Base-by-base conservation (phyloP, 2,113 vertebrate genomes). In the Mesoclemmys tuberculata region DNA sequence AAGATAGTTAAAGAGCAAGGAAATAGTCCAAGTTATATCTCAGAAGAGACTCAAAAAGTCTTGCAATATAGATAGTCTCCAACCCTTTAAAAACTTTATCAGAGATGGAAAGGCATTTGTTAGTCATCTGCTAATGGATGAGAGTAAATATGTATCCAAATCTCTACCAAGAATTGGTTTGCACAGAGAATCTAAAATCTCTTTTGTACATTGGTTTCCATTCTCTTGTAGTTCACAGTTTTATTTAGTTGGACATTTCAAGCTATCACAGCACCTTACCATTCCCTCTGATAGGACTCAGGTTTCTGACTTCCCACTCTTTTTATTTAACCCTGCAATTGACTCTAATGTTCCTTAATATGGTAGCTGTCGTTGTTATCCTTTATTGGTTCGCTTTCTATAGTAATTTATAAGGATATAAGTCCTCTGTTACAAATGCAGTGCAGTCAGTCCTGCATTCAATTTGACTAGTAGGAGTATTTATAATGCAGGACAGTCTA, bases 261-360 rank as follows among this genome's bases (percentile, higher is more conserved):
- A 93, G 89, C 94, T 95, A 94, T 96, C 87, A 49, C 78, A 93
- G 61, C 83, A 91, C 94, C 93, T 92, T 95, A 96, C 94, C 97
- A 94, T 96, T 96, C 88, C 92, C 84, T 95, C 90, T 95, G 85
- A 91, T 90, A 93, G 84, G 75, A 75, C 89, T 85, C 74, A 58
- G 84, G 75, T 77, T 97, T 96, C 97, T 93, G 86, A 92, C 94
- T 97, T 96, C 85, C 54, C 82, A 51, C 87, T 93, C 90, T 91
- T 96, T 84, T 97, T 79, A 97, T 96, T 96, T 96, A 95, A 96
- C 56, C 84, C 35, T 80, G 80, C 96, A 93, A 78, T 93, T 95
- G 96, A 96, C 95, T 95, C 94, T 98, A 95, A 98, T 93, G 97
- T 97, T 93, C 97, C 97, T 94, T 97, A 96, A 96, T 98, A 97